These are phyloP conservation scores for Decapterus maruadsi DNA, from an alignment of 2,797 vertebrate species.

Conservation along the genomic window DNA sequence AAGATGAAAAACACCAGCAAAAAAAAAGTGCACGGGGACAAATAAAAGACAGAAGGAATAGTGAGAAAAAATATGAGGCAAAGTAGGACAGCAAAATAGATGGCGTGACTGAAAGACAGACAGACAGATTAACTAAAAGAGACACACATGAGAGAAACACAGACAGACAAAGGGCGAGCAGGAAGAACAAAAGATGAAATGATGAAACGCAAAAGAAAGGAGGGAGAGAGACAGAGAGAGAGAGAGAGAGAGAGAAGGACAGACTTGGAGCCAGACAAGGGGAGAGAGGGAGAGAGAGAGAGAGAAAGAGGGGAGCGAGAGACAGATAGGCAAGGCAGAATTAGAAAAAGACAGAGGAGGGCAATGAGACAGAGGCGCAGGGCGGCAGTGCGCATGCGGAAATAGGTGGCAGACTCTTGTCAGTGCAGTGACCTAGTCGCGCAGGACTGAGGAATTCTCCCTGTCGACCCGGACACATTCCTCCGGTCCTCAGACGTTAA, in stretches of 20 bases:
- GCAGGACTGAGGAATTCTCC: conserved; percentile 82
- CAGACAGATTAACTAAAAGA: conserved; percentile 64
- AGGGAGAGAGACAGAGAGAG: conserved; percentile 14
- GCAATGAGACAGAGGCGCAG: conserved; percentile 48
- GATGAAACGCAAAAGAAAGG: conserved; percentile 55
- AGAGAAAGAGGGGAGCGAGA: conserved; percentile 37
- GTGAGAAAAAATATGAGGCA: conserved; percentile 51
- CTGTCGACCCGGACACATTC: conserved; percentile 78
- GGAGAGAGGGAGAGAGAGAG: conserved; percentile 33
- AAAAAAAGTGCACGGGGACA: conserved; percentile 43
- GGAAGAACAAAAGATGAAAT: conserved; percentile 70
- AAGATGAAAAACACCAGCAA: conserved; percentile 45
- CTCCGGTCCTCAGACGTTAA: conserved; percentile 76
- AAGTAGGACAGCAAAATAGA: conserved; percentile 70
- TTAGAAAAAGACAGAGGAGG: conserved; percentile 58
- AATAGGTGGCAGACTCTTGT: conserved; percentile 80
- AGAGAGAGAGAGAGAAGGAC: conserved; percentile 26
- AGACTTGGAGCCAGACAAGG: conserved; percentile 50
- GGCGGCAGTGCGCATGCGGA: conserved; percentile 58
- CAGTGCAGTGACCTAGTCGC: conserved; percentile 78
- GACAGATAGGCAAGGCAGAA: conserved; percentile 43
- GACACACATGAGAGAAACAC: conserved; percentile 48
- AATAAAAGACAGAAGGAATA: conserved; percentile 49
- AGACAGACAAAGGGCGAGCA: conserved; percentile 51
- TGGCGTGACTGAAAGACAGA: conserved; percentile 62